phyloP scores from a whole-genome alignment of 2,797 vertebrate species.

The Syngnathus rostellatus region DNA sequence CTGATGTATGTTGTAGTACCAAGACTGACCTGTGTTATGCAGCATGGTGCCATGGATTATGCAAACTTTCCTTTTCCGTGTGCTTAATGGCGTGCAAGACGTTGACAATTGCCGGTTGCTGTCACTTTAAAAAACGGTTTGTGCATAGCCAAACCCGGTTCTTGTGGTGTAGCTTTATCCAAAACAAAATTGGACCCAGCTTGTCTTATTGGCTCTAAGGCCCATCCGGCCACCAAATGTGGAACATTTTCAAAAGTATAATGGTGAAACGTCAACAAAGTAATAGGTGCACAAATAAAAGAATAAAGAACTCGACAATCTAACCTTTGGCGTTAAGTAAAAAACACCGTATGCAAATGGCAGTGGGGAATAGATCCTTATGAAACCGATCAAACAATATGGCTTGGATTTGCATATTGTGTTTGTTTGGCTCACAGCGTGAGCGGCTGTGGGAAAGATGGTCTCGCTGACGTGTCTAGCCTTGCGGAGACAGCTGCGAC shows the following conservation, averaged over 20 bases:
- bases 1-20: neutral
- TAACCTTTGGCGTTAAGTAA: neutral
- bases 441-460: conserved; percentile 36
- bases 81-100: neutral
- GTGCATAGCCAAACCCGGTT: neutral
- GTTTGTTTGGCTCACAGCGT: conserved; percentile 12
- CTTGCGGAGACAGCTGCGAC: conserved; percentile 33
- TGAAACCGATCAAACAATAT: conserved; percentile 6
- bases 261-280: conserved; percentile 29
- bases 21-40: neutral
- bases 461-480: conserved; percentile 30
- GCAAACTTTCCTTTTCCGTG: neutral
- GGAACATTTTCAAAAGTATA: conserved; percentile 12
- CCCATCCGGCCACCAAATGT: neutral
- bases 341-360: neutral
- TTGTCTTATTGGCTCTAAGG: neutral
- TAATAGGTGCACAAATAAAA: conserved; percentile 43
- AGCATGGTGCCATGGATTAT: neutral
- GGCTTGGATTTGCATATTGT: conserved; percentile 2
- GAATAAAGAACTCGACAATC: conserved; percentile 14
- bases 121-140: no score
- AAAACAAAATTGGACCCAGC: neutral
- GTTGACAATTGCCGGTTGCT: no score
- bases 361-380: neutral
- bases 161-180: neutral